These are phyloP conservation scores for Neoaliturus tenellus DNA, from an alignment of 2,888 invertebrate species.

Conservation along the genomic window DNA sequence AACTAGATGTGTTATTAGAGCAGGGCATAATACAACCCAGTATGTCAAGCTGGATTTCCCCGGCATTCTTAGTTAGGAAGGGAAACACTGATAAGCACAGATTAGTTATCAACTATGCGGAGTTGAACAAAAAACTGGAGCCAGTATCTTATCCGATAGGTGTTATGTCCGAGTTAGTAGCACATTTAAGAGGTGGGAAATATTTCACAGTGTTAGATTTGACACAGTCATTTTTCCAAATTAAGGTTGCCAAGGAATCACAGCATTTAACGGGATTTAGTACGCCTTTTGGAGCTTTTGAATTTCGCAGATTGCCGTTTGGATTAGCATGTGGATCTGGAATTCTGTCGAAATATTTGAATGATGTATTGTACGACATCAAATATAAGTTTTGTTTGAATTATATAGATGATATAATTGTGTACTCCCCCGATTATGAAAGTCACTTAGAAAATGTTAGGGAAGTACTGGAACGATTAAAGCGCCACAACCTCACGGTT, in stretches of 20 bases:
- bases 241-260: background rate
- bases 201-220: conserved; percentile 25
- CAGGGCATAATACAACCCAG: background rate
- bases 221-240: background rate
- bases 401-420: conserved; percentile 1
- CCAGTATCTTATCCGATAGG: background rate
- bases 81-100: background rate
- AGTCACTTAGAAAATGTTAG: background rate
- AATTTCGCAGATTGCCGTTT: background rate
- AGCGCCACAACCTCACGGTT: conserved; percentile 3
- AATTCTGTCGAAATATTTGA: background rate
- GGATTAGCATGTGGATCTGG: background rate
- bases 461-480: background rate
- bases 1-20: background rate
- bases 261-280: conserved; percentile 4
- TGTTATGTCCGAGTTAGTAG: background rate
- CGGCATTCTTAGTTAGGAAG: background rate
- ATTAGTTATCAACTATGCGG: background rate
- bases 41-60: background rate
- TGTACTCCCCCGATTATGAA: background rate
- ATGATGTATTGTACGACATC: conserved; percentile 2
- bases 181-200: background rate
- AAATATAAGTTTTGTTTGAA: conserved; percentile 10
- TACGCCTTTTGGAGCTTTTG: background rate
- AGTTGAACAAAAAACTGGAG: background rate